Evolutionary conservation across 1,140 invertebrate genomes (phyloP), one percentile per base, ranked within the genome.

Genomic region (Stenopsyche tienmushanensis): DNA sequence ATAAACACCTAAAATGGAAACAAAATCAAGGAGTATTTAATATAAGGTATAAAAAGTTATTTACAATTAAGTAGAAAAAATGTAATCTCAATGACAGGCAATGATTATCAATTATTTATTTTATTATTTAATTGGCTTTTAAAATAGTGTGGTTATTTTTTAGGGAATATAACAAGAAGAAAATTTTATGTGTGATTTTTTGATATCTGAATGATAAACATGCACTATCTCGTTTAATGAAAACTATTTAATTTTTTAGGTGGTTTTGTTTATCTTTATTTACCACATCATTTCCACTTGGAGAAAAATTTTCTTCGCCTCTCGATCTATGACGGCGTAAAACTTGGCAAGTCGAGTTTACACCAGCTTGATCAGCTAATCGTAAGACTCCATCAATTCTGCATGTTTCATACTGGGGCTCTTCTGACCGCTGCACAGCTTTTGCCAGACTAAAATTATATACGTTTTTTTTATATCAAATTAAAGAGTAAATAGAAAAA

Each of bases 341-440:
- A 29, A 81, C 58, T 54, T 77, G 76, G 13, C 80, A 73, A 60
- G 76, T 69, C 73, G 74, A 69, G 72, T 73, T 73, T 0, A 73
- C 71, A 1, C 75, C 77, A 0, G 83, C 83, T 5, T 73, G 73
- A 70, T 85, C 83, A 2, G 82, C 77, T 63, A 79, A 78, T 7
- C 82, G 72, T 26, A 84, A 76, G 1, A 77, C 78, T 1, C 83
- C 83, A 67, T 84, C 77, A 15, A 84, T 75, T 65, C 84, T 83
- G 15, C 90, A 86, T 3, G 84, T 75, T 65, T 90, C 84, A 72
- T 90, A 91, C 42, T 87, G 78, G 0, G 81, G 78, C 3, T 85
- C 80, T 66, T 89, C 88, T 0, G 85, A 85, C 2, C 87, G 80
- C 2, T 86, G 85, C 15, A 83, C 82, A 0, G 84, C 80, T 42